Evolutionary conservation across 2,888 invertebrate species (phyloP), one percentile per base, ranked within the genome.

Genomic region (Apotomis turbidana): DNA sequence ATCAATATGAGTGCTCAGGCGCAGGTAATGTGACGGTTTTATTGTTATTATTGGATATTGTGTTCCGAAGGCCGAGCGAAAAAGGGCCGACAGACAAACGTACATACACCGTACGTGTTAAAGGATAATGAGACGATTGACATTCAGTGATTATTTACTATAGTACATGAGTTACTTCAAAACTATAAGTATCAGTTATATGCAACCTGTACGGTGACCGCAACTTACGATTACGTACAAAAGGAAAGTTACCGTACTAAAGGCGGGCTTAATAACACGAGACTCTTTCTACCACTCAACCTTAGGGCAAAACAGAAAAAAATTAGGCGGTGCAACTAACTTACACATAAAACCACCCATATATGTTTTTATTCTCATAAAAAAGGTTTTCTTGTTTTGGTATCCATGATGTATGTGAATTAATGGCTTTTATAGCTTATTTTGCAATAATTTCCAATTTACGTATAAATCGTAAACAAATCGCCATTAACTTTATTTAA

Each of bases 31-130:
- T n/a, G 69, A 62, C 69, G 55, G 69, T 69, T 69, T 69, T 69
- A 70, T 68, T 89, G 90, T 90, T 90, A 88, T 90, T 91, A 92
- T 91, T 89, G 91, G 87, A 91, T 88, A 91, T 91, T 92, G 91
- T 92, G 90, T 87, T 74, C 74, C 79, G 86, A 89, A 89, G 90
- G 91, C 83, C 87, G 82, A 75, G 82, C 89, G 76, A 83, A 88
- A 88, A 90, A 85, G 90, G 91, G 27, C 68, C 41, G 27, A 83
- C 86, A 78, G 84, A 83, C 87, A 88, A 77, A 83, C 78, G 61
- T 27, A 62, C 46, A 57, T 13, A 66, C 44, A 41, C 38, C 41
- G 3, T 77, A 79, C 80, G 78, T 81, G 76, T 76, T 76, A 79
- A 81, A 83, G 82, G 83, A 84, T 83, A 81, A 70, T 66, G 77